These are phyloP conservation scores for Ostrea denselamellosa DNA, from an alignment of 1,140 invertebrate genomes.

Conservation along the genomic window DNA sequence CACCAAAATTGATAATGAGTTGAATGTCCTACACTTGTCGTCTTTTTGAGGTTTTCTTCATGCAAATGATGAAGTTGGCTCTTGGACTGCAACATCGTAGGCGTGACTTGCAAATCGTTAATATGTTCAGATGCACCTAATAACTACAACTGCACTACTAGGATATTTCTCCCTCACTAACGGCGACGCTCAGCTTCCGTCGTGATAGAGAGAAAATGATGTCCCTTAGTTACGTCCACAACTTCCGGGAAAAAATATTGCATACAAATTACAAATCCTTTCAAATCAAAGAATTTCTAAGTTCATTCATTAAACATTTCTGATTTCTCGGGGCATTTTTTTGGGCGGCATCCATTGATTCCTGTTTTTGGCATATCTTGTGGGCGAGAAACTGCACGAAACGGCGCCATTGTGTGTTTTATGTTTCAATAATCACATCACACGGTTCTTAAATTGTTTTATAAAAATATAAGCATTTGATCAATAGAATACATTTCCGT, in stretches of 20 bases:
- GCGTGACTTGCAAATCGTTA: background rate
- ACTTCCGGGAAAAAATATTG: background rate
- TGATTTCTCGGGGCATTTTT: background rate
- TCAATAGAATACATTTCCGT: conserved; percentile 5
- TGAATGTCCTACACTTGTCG: too few species aligned
- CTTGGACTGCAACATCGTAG: too few species aligned
- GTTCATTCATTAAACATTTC: conserved; percentile 26
- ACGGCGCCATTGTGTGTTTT: background rate
- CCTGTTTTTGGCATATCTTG: conserved; percentile 1
- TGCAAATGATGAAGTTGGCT: background rate
- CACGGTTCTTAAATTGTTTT: conserved; percentile 9
- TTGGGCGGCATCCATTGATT: background rate
- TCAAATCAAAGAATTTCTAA: conserved; percentile 8
- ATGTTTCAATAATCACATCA: conserved; percentile 30
- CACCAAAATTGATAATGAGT: too few species aligned
- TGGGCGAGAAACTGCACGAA: conserved; percentile 19
- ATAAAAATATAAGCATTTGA: background rate
- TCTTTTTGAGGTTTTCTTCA: background rate
- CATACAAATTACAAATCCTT: background rate
- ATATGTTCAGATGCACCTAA: background rate
- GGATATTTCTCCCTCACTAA: background rate
- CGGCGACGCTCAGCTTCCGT: background rate
- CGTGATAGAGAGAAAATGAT: background rate
- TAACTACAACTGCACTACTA: background rate
- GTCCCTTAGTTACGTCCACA: background rate